phyloP scores from a whole-genome alignment of 2,113 vertebrate genomes.

The Epinephelus cyanopodus region DNA sequence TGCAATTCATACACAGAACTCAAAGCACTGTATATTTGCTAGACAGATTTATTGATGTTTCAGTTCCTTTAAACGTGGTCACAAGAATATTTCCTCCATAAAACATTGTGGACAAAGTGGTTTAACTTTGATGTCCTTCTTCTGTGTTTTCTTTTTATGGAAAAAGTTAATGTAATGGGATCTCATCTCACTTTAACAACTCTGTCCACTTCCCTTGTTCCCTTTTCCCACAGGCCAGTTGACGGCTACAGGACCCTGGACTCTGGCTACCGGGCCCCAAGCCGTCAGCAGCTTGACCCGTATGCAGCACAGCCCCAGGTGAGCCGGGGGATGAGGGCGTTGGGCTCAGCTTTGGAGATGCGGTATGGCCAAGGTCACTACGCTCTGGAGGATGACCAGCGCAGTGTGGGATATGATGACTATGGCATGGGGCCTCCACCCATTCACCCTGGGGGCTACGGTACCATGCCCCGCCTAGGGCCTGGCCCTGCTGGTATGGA shows the following conservation, averaged over 20 bases:
- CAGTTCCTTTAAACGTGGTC: not conserved
- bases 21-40: not conserved
- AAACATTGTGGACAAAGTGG: not conserved
- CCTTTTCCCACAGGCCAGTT: constrained; percentile 67
- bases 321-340: constrained; percentile 86
- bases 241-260: constrained; percentile 89
- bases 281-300: constrained; percentile 90
- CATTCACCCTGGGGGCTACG: constrained; percentile 88
- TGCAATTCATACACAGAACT: not conserved
- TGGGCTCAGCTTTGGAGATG: constrained; percentile 92
- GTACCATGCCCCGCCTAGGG: constrained; percentile 89
- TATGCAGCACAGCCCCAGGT: constrained; percentile 92
- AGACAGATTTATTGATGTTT: not conserved
- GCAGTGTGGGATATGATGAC: constrained; percentile 93
- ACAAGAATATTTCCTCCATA: not conserved
- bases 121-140: not conserved
- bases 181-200: not conserved
- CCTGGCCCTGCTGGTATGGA: constrained; percentile 80
- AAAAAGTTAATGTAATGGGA: not conserved
- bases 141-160: not conserved
- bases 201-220: not conserved
- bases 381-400: constrained; percentile 93
- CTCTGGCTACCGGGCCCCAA: constrained; percentile 90
- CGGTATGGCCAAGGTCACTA: constrained; percentile 91
- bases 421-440: constrained; percentile 88